Conservation (phyloP, 2,113 vertebrate species). For the Climacteris rufus region DNA sequence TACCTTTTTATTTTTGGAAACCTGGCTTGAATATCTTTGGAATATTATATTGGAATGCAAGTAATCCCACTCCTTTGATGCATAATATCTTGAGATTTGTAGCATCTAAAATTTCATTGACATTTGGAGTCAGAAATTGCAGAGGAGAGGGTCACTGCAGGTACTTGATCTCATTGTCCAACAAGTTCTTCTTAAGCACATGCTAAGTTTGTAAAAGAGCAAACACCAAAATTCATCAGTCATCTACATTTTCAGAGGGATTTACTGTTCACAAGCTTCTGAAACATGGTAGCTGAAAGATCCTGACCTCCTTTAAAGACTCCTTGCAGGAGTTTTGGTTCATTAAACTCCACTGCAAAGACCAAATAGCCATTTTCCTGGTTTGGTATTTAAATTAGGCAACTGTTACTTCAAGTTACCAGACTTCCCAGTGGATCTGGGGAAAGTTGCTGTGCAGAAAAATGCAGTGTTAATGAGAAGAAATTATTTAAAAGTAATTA, state of each 20-base stretch:
- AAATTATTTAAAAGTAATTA: not conserved
- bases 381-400: constrained; percentile 1
- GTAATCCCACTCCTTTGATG: not conserved
- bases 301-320: not conserved
- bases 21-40: not conserved
- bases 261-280: not conserved
- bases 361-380: not conserved
- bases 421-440: not conserved
- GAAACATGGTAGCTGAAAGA: not conserved
- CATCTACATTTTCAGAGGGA: not conserved
- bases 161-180: not conserved
- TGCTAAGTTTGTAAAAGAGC: not conserved
- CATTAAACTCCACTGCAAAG: constrained; percentile 30
- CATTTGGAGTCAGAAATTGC: not conserved
- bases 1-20: not conserved
- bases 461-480: not conserved
- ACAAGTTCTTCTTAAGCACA: not conserved
- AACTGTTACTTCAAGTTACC: not conserved
- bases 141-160: not conserved
- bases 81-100: not conserved
- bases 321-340: not conserved
- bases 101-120: constrained; percentile 2
- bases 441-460: not conserved
- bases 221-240: not conserved
- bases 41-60: not conserved